A percentile compares a stretch with the other conserved stretches of the same genome.
Evolutionary conservation across 2,888 invertebrate genomes (phyloP).

Genomic region (Dynastes hyllus): DNA sequence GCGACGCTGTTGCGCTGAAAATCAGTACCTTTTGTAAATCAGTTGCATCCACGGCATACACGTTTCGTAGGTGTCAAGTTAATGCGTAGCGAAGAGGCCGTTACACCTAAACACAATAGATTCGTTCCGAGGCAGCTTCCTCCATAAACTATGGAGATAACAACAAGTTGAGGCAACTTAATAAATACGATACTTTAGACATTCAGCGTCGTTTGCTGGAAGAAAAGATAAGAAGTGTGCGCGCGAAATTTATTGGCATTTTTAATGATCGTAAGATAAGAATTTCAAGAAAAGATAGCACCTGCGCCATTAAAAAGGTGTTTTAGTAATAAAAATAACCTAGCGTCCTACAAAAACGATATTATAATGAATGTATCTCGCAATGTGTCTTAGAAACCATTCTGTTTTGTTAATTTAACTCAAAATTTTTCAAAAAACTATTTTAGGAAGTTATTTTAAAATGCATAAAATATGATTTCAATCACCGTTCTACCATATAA

Average conservation of each 20-base stretch:
- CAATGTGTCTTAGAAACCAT: no score
- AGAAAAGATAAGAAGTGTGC: constrained; percentile 18
- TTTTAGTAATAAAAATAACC: no score
- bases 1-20: neutral
- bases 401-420: no score
- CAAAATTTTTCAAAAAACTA: no score
- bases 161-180: constrained; percentile 24
- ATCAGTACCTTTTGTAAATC: constrained; percentile 27
- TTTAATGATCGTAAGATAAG: constrained; percentile 6
- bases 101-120: constrained; percentile 43
- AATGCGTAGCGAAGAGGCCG: constrained; percentile 24
- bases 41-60: neutral
- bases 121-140: constrained; percentile 28
- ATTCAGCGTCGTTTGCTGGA: constrained; percentile 3
- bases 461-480: no score
- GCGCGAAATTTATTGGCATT: constrained; percentile 19
- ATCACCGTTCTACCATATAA: no score
- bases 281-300: neutral
- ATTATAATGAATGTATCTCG: no score
- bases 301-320: neutral
- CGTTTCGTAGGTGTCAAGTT: constrained; percentile 36
- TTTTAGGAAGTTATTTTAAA: no score
- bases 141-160: constrained; percentile 39
- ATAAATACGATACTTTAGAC: constrained; percentile 5
- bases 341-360: no score